Base-by-base conservation (phyloP, 2,113 vertebrate species). In the Zosterops hypoxanthus region DNA sequence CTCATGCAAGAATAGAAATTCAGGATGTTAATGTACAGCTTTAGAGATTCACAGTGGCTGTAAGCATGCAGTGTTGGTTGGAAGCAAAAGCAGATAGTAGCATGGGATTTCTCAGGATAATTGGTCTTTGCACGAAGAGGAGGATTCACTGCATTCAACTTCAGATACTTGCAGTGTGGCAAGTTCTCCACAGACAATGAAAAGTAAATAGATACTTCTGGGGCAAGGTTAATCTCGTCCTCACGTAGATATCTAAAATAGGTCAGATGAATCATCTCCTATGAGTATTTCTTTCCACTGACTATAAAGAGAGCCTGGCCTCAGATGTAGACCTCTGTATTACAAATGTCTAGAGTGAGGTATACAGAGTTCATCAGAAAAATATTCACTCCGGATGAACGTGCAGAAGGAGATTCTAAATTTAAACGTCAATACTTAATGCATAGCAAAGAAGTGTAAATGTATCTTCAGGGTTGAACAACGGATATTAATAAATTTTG, bases 201-300 rank as follows among this genome's bases (percentile, higher is more conserved):
- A 64, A n/a, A 64, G 36, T 77, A 89, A 92, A 89, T 47, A 89
- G 73, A 60, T 72, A 64, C 49, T 91, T 93, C 41, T 91, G 71
- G 44, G 87, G 49, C 87, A 89, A 55, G 66, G 90, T 76, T 94
- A 86, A 66, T 85, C 75, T 95, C 4, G 41, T 90, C 92, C 65
- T 96, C 84, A 89, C 2, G 3, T 60, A 79, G 90, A 79, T 94
- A 87, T 28, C 73, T 93, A 68, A 91, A 96, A 90, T 63, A 94
- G 87, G 82, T 91, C 92, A 91, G 65, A 95, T 88, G 94, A 95
- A 93, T 97, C 94, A 95, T 76, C 65, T 87, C 75, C 85, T 87
- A n/a, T 91, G 90, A 86, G 47, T 85, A 65, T 85, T 91, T 93
- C 44, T 96, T 97, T 95, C 87, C 78, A n/a, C 75, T 85, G 87